A percentile compares a stretch with the other conserved stretches of the same genome.
These are phyloP conservation scores for Semnopithecus entellus DNA, from an alignment of 2,113 vertebrate species.

Conservation along the genomic window DNA sequence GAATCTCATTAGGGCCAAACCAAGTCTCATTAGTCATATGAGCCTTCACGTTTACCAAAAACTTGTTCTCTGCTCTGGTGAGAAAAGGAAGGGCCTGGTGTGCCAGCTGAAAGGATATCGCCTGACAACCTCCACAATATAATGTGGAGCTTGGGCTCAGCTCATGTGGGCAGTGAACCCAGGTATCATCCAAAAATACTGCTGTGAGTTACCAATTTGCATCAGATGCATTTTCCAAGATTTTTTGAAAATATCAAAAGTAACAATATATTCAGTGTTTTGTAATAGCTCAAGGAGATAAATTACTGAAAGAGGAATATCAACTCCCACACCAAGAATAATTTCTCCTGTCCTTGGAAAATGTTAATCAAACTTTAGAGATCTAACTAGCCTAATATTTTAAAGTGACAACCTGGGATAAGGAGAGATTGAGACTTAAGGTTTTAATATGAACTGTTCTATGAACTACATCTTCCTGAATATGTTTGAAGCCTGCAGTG, in stretches of 20 bases:
- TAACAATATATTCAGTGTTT: slow-evolving; percentile 13
- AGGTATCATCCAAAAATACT: slow-evolving; percentile 51
- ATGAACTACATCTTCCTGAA: slow-evolving; percentile 17
- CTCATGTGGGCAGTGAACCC: slow-evolving; percentile 8
- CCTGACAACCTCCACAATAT: background rate
- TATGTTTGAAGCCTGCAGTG: slow-evolving; percentile 26
- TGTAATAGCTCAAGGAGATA: slow-evolving; percentile 35
- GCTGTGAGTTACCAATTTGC: slow-evolving; percentile 4
- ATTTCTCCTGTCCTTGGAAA: slow-evolving; percentile 43
- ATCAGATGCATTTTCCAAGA: slow-evolving; percentile 39
- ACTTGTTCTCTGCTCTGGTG: background rate
- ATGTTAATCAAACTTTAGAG: slow-evolving; percentile 26
- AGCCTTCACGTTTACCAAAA: slow-evolving; percentile 43
- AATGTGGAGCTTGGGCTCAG: background rate
- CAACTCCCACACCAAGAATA: slow-evolving; percentile 13
- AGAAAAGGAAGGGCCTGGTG: background rate
- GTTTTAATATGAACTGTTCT: slow-evolving; percentile 41
- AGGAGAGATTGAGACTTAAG: background rate
- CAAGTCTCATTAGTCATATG: slow-evolving; percentile 42
- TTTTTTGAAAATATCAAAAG: background rate
- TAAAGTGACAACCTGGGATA: background rate
- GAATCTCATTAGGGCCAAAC: slow-evolving; percentile 40
- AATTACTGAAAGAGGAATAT: slow-evolving; percentile 31
- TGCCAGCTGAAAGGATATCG: slow-evolving; percentile 34
- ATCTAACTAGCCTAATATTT: background rate